Evolutionary conservation across 2,113 vertebrate genomes (phyloP).

Genomic region (Xiphophorus maculatus): DNA sequence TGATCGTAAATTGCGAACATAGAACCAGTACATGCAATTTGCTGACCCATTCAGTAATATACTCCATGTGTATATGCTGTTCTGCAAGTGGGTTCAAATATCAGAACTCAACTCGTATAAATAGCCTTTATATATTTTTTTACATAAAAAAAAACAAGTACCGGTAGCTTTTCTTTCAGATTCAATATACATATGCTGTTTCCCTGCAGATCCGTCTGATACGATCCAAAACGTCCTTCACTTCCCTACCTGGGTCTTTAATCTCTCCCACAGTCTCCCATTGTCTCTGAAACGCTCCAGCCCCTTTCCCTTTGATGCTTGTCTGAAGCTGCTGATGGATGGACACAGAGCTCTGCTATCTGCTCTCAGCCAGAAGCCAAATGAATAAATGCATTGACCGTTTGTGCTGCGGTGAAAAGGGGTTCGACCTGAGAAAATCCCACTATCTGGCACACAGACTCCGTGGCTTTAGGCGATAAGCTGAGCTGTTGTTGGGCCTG

Average conservation of each 20-base stretch:
- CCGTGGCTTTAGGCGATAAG: conserved; percentile 54
- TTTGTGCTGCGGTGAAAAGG: conserved; percentile 53
- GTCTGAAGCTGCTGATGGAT: conserved; percentile 50
- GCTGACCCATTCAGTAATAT: background rate
- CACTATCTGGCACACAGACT: conserved; percentile 54
- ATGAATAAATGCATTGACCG: conserved; percentile 53
- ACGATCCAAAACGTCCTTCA: conserved; percentile 13
- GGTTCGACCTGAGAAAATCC: conserved; percentile 23
- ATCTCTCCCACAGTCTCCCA: conserved; percentile 16
- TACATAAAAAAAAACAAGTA: background rate
- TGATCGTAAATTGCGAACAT: conserved; percentile 2
- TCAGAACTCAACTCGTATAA: background rate
- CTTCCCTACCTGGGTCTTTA: conserved; percentile 22
- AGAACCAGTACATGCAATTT: background rate
- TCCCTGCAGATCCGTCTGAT: conserved; percentile 5
- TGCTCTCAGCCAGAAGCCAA: conserved; percentile 57
- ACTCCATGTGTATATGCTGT: background rate
- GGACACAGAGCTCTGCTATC: conserved; percentile 60
- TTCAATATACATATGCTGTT: background rate
- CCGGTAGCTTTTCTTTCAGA: background rate
- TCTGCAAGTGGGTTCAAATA: background rate
- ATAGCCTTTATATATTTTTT: background rate
- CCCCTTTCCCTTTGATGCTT: conserved; percentile 41
- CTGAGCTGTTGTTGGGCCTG: background rate
- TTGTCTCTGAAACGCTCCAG: conserved; percentile 47